phyloP scores from a whole-genome alignment of 2,797 vertebrate species.

The Acestrorhynchus altus region DNA sequence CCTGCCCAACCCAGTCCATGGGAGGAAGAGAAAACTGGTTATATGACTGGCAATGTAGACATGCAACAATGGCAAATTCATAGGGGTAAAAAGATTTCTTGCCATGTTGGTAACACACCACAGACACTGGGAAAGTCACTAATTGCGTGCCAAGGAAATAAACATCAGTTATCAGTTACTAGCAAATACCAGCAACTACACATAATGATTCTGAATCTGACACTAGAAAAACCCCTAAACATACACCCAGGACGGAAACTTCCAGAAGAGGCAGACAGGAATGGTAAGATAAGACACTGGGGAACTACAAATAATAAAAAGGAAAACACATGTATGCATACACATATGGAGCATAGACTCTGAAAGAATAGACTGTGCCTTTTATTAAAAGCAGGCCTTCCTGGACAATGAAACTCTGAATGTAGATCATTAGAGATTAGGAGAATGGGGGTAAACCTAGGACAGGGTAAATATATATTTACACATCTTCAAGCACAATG shows the following conservation, averaged over 20 bases:
- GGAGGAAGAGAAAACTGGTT: not conserved
- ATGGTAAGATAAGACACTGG: not conserved
- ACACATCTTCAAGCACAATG: no score
- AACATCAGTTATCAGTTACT: not conserved
- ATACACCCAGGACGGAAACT: not conserved
- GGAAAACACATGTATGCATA: not conserved
- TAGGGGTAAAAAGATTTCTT: constrained; percentile 1
- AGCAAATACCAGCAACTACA: not conserved
- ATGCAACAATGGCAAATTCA: not conserved
- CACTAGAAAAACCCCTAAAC: constrained; percentile 21
- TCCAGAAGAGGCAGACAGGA: not conserved
- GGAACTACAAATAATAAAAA: not conserved
- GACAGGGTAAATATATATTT: no score
- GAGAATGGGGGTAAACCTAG: not conserved
- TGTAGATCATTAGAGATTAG: not conserved
- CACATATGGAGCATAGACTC: not conserved
- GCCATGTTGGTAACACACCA: not conserved
- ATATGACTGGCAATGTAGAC: not conserved
- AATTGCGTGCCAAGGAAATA: not conserved
- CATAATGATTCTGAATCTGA: not conserved
- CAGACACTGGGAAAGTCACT: not conserved
- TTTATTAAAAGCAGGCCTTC: not conserved
- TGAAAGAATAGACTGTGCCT: no score
- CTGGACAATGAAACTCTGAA: not conserved
- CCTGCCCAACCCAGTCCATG: not conserved